phyloP scores from a whole-genome alignment of 2,888 invertebrate species.

The Tribolium freemani region DNA sequence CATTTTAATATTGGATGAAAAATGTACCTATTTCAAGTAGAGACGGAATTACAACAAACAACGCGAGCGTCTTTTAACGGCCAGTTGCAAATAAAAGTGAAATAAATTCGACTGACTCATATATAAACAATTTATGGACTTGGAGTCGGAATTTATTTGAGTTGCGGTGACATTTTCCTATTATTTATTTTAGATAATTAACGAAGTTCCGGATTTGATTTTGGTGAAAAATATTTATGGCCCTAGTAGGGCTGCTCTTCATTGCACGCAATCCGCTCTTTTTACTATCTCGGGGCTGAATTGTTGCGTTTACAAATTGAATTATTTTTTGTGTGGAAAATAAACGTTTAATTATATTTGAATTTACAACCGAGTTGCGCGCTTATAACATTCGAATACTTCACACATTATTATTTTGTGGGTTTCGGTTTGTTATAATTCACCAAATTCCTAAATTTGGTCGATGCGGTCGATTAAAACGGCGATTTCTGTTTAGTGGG shows the following conservation, averaged over 20 bases:
- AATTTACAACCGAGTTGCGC: constrained; percentile 1
- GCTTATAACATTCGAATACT: not conserved
- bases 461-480: constrained; percentile 1
- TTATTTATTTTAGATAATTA: constrained; percentile 15
- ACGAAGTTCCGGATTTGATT: not conserved
- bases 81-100: not conserved
- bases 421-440: constrained; percentile 1
- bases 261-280: not conserved
- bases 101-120: not conserved
- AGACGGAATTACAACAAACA: not conserved
- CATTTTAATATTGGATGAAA: not conserved
- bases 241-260: not conserved
- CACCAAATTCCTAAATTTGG: constrained; percentile 5
- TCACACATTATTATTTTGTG: constrained; percentile 1
- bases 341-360: constrained; percentile 4
- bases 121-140: not conserved
- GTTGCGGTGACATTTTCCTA: constrained; percentile 3
- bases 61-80: not conserved
- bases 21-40: not conserved
- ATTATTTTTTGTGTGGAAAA: constrained; percentile 6
- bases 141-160: not conserved
- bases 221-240: constrained; percentile 7
- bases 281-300: not conserved
- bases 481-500: constrained; percentile 20
- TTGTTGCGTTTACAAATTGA: constrained; percentile 11